A percentile compares a stretch with the other conserved stretches of the same genome.
Conservation (phyloP, 2,797 vertebrate species). For the Enteromius fasciolatus region DNA sequence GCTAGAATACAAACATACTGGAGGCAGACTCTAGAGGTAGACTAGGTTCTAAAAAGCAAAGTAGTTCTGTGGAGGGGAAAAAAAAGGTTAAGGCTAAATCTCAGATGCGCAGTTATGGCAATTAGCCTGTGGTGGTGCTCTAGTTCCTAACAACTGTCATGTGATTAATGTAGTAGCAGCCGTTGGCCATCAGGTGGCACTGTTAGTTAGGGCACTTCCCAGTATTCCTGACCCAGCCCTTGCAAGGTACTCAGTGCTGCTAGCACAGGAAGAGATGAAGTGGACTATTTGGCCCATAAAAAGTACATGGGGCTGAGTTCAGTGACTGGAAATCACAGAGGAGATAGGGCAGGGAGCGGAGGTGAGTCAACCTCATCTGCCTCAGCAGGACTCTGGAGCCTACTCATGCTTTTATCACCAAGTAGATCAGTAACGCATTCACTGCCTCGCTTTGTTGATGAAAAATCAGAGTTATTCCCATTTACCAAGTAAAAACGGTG, state of each 20-base stretch:
- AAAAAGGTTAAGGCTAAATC: neutral
- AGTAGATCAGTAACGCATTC: conserved; percentile 34
- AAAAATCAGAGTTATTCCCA: conserved; percentile 21
- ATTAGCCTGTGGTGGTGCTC: conserved; percentile 49
- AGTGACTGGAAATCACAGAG: conserved; percentile 61
- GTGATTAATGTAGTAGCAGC: conserved; percentile 32
- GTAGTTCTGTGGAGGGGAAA: neutral
- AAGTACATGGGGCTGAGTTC: conserved; percentile 56
- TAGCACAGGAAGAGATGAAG: conserved; percentile 38
- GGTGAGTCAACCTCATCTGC: conserved; percentile 60
- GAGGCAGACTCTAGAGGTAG: neutral
- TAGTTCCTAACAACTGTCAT: conserved; percentile 1
- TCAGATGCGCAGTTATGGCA: conserved; percentile 40
- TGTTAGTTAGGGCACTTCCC: conserved; percentile 62
- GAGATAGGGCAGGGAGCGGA: conserved; percentile 42
- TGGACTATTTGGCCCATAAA: conserved; percentile 54
- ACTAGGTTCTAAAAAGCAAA: neutral
- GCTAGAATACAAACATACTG: neutral
- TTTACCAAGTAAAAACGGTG: neutral
- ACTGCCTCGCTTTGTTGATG: conserved; percentile 14
- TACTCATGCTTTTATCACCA: conserved; percentile 51
- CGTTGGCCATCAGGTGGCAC: conserved; percentile 64
- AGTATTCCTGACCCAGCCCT: conserved; percentile 47
- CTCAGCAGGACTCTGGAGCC: conserved; percentile 48
- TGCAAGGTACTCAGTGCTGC: conserved; percentile 24